Evolutionary conservation across 2,888 invertebrate species (phyloP).

Genomic region (Celastrina argiolus): DNA sequence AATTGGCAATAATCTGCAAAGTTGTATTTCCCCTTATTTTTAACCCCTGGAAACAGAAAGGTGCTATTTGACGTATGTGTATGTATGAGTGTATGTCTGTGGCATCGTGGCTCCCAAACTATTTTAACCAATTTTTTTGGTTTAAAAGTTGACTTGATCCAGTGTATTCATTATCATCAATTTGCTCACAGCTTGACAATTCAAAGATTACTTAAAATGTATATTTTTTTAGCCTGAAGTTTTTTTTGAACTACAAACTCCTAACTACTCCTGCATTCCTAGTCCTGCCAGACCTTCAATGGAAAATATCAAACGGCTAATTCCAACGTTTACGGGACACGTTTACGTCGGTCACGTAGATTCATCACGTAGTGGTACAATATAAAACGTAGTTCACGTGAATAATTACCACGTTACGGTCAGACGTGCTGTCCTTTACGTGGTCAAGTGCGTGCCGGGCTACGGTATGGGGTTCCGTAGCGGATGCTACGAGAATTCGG

Average conservation of each 20-base stretch:
- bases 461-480: background rate
- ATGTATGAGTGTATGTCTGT: no score
- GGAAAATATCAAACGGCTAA: background rate
- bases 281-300: background rate
- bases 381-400: constrained; percentile 6
- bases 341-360: background rate
- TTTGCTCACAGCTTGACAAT: no score
- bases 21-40: background rate
- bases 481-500: background rate
- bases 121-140: no score
- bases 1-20: background rate
- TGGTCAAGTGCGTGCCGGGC: background rate
- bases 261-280: background rate
- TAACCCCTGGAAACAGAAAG: no score
- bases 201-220: background rate
- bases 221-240: no score
- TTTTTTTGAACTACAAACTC: background rate
- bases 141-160: no score
- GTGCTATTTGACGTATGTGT: no score
- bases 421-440: background rate
- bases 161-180: no score
- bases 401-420: constrained; percentile 1
- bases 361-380: background rate
- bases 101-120: no score
- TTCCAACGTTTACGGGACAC: background rate